Base-by-base conservation (phyloP, 2,797 vertebrate species). In the Ataeniobius toweri region DNA sequence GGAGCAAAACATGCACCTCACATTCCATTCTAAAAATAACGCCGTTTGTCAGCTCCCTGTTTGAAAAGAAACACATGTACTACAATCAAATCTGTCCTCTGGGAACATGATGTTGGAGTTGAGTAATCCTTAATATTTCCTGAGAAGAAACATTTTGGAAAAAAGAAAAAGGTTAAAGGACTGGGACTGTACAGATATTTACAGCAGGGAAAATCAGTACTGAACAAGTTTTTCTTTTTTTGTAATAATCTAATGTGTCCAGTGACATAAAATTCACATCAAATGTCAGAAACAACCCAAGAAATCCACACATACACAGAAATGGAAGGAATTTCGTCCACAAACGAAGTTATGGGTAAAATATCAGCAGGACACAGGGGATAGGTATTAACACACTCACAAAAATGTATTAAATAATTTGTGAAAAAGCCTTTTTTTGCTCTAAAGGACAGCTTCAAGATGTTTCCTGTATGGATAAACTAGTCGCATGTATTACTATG, bases 1-100 rank as follows among this genome's bases (percentile, higher is more conserved):
- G 53, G 61, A 77, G 31, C 18, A 70, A 71, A 78, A 78, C 5
- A 65, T 58, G 36, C 46, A 28, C 46, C n/a, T 56, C 36, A 41
- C 78, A 88, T 86, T 86, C 89, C 81, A 1, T 80, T 89, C 83
- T 82, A 85, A 80, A 89, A 87, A 86, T 86, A 86, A 36, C 31
- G 8, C 9, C 0, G 0, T 79, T 83, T 36, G 84, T 90, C 84
- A 84, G 80, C 79, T 75, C 75, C 75, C 12, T 8, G 18, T 67
- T 51, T 77, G 65, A 79, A n/a, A 39, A 77, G 72, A 63, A 83
- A 86, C 78, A 80, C 69, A 72, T 71, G 72, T 22, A 9, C 73
- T 68, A 26, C 69, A 74, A 78, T 75, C n/a, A 55, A 28, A 77
- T 82, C 71, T 75, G 53, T 78, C 75, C 74, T 1, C 22, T 74